phyloP scores from a whole-genome alignment of 1,140 invertebrate species.

The Aphaenogaster rudis region DNA sequence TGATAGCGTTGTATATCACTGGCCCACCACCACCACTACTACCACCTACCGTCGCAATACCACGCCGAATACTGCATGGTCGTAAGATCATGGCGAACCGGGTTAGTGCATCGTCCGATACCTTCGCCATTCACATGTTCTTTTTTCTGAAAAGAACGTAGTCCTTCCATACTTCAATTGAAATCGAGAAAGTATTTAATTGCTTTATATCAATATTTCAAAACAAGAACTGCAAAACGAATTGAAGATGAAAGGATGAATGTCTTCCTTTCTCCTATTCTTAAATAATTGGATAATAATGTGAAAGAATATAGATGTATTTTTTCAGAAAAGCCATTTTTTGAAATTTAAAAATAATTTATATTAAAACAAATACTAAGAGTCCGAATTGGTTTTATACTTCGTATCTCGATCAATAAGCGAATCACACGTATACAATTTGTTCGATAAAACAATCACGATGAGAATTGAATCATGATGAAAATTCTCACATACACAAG shows the following conservation, averaged over 20 bases:
- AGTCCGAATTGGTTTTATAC: background rate
- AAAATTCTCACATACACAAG: background rate
- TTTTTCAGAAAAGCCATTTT: background rate
- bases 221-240: background rate
- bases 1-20: conserved; percentile 86
- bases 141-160: background rate
- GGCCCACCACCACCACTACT: conserved; percentile 77
- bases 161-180: background rate
- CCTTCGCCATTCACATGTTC: background rate
- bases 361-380: background rate
- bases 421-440: background rate
- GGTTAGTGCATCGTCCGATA: conserved; percentile 5
- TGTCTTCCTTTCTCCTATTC: background rate
- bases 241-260: background rate
- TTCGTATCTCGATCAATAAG: background rate
- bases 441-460: background rate
- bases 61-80: conserved; percentile 57
- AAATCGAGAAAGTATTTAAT: background rate
- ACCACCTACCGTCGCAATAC: conserved; percentile 43
- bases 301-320: background rate
- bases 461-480: background rate
- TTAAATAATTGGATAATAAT: background rate
- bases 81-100: conserved; percentile 47
- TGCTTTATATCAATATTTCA: background rate
- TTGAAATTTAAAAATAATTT: background rate